Percentiles rank a stretch among this genome's conserved stretches.
Evolutionary conservation across 64 coral and sea anemone species (phyloP).

Genomic region (Stichodactyla helianthus): DNA sequence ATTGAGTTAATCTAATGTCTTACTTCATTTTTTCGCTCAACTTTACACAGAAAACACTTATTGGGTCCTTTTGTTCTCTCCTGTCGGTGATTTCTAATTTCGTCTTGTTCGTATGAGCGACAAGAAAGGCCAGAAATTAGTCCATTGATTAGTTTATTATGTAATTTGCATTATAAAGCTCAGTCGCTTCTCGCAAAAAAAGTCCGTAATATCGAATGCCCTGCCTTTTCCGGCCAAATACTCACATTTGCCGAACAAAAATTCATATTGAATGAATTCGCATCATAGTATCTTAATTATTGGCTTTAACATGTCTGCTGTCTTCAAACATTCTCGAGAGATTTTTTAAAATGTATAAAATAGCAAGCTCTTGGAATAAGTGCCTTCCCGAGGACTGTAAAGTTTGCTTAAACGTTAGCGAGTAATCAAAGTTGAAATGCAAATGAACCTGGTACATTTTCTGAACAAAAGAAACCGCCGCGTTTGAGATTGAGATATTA

Average conservation of each 20-base stretch:
- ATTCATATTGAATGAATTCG: slow-evolving; percentile 1
- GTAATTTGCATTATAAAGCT: slow-evolving; percentile 98
- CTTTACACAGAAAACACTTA: slow-evolving; percentile 62
- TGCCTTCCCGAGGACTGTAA: slow-evolving; percentile 4
- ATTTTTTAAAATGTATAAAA: not conserved
- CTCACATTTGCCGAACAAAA: slow-evolving; percentile 32
- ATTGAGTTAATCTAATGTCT: slow-evolving; percentile 91
- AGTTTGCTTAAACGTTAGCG: slow-evolving; percentile 6
- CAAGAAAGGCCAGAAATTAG: slow-evolving; percentile 87
- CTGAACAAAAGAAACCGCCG: slow-evolving; percentile 82
- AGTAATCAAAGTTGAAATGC: slow-evolving; percentile 44
- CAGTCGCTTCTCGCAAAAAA: slow-evolving; percentile 65
- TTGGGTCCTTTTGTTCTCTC: slow-evolving; percentile 75
- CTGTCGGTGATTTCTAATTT: slow-evolving; percentile 76
- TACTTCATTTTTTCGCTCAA: slow-evolving; percentile 27
- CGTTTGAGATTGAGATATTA: slow-evolving; percentile 60
- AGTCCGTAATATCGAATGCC: slow-evolving; percentile 71
- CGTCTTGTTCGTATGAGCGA: slow-evolving; percentile 74
- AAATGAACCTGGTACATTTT: slow-evolving; percentile 58
- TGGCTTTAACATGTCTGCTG: not conserved
- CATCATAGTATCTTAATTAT: slow-evolving; percentile 9
- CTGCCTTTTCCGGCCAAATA: slow-evolving; percentile 85
- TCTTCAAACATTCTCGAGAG: not conserved
- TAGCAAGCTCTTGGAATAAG: not conserved
- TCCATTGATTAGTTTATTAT: slow-evolving; percentile 91